Percentiles rank a stretch among this genome's conserved stretches.
These are phyloP conservation scores for Pycnomerus fuliginosus DNA, from an alignment of 2,888 invertebrate species.

Conservation along the genomic window DNA sequence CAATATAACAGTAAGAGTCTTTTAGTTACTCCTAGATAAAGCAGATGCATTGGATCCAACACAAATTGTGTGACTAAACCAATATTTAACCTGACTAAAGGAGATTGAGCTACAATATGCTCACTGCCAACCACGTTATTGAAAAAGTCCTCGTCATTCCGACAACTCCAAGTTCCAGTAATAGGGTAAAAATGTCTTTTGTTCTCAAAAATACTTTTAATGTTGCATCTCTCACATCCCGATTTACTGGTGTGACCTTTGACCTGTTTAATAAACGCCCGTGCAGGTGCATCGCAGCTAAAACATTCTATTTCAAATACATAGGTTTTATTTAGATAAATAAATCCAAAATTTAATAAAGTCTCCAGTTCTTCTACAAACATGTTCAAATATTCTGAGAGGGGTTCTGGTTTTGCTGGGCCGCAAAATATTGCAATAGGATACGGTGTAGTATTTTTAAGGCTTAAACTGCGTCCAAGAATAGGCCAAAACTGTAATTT, in stretches of 20 bases:
- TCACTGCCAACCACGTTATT: neutral
- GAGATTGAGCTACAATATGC: slow-evolving; percentile 3
- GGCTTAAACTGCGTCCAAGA: neutral
- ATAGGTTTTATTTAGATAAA: slow-evolving; percentile 3
- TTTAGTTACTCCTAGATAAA: slow-evolving; percentile 11
- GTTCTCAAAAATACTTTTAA: neutral
- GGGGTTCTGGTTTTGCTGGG: neutral
- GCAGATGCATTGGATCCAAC: slow-evolving; percentile 12
- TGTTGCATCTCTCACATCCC: slow-evolving; percentile 10
- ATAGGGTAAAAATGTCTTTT: slow-evolving; percentile 4
- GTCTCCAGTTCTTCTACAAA: neutral
- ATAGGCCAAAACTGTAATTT: neutral
- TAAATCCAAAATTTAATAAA: neutral
- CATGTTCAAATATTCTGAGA: neutral
- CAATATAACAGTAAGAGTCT: slow-evolving; percentile 3
- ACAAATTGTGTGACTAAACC: slow-evolving; percentile 7
- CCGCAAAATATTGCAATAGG: neutral
- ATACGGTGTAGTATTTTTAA: neutral
- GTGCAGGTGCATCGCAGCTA: slow-evolving; percentile 9
- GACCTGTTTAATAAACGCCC: slow-evolving; percentile 7
- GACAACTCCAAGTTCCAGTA: neutral
- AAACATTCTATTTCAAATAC: slow-evolving; percentile 8
- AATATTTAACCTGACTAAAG: slow-evolving; percentile 4
- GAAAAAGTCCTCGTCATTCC: slow-evolving; percentile 2
- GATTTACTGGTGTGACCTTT: slow-evolving; percentile 7